Base-by-base conservation (phyloP, 92 coral and sea anemone genomes). In the Parazoanthus swiftii region DNA sequence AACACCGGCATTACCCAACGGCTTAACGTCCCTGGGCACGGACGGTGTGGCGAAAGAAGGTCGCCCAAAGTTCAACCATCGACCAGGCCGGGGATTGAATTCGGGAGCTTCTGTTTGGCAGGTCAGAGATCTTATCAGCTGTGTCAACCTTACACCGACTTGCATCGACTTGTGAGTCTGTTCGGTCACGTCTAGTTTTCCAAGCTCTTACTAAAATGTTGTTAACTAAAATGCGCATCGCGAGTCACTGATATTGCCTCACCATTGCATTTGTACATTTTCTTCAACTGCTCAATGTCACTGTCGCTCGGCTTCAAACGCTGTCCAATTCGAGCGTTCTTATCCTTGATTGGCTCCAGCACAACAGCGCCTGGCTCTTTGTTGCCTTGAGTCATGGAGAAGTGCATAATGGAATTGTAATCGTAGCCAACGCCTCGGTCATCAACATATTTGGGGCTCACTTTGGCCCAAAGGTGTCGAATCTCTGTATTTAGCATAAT, bases 341-440 rank as follows among this genome's bases (percentile, higher is more conserved):
- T 79, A 15, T 79, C 82, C 63, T 79, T 79, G 77, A 25, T 73
- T 0, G 82, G 82, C 43, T 79, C 82, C 23, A 79, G 33, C 66
- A 79, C 82, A 21, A 79, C 37, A 35, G 82, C 82, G 3, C 82
- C 82, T 0, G 82, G 82, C 21, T 46, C 63, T 6, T 79, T 79
- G 82, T 79, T 79, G 20, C 82, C 82, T 51, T 25, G 23, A 6
- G 82, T 79, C 82, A 46, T 79, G 37, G 82, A 79, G 39, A 50
- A 79, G 63, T 79, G 82, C 82, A 79, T 79, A 25, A 79, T 79
- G 20, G 82, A 79, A 2, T 79, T 15, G 38, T 79, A 79, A 51
- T 79, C 82, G 44, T 79, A 79, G 13, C 82, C 82, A 79, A 79
- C 82, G 8, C 67, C 82, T n/a, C 82, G 82, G 42, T 79, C 82